Evolutionary conservation across 2,797 vertebrate genomes (phyloP), one percentile per base, ranked within the genome.

Genomic region (Toxotes lorentzi): DNA sequence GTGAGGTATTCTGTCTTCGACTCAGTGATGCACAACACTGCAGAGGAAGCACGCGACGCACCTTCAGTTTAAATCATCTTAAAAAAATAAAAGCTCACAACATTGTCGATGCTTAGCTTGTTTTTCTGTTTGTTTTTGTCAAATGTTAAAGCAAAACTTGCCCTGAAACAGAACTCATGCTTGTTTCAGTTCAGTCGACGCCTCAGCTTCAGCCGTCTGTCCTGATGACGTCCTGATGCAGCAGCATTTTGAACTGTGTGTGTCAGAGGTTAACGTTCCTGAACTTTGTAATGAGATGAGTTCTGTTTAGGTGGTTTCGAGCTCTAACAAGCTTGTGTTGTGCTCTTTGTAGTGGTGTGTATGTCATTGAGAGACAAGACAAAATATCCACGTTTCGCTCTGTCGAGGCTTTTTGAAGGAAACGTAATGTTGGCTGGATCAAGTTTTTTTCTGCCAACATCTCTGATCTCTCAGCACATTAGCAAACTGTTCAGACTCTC

Each of bases 1-100:
- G 16, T 62, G 72, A 79, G 70, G 82, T 85, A 82, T 89, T 88
- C 82, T 89, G 86, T 91, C 82, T 84, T 81, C 57, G 45, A 70
- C 87, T 85, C 75, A 53, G 62, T 78, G 83, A 81, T 50, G 65
- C 74, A 70, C 79, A 82, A 68, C 85, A 83, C 70, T 76, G 65
- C 82, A 76, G 68, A 64, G 17, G 21, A 70, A 71, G 50, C 14
- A 3, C 76, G 27, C 9, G 43, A 68, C 40, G 23, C 79, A 32
- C 54, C 19, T 21, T 2, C 4, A 4, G 24, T 10, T 21, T 21
- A 38, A 16, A 60, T 5, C 1, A 14, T 35, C 19, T 19, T 5
- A 38, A 4, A 24, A 8, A 8, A 27, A 34, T 5, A 23, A 10
- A 40, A 62, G 12, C 23, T 7, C 23, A 2, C 23, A 51, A 30